phyloP scores from a whole-genome alignment of 2,113 vertebrate species.

The Ciconia maguari region DNA sequence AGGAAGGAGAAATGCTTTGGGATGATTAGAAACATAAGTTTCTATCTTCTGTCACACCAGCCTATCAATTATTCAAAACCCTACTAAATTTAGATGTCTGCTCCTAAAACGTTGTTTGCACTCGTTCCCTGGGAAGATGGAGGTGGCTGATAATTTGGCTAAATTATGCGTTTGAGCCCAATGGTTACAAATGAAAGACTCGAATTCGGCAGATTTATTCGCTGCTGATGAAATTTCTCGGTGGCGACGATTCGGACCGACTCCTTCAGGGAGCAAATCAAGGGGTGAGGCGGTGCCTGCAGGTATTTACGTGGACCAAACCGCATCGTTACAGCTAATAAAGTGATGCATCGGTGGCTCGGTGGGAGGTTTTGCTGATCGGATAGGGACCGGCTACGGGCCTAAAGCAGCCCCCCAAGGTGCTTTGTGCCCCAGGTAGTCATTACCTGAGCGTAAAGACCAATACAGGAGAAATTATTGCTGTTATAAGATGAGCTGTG shows the following conservation, averaged over 20 bases:
- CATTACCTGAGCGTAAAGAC: conserved; percentile 47
- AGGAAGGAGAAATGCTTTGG: conserved; percentile 44
- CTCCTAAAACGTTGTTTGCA: conserved; percentile 59
- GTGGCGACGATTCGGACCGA: background rate
- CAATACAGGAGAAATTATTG: conserved; percentile 56
- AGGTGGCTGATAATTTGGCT: conserved; percentile 38
- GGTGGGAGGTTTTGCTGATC: conserved; percentile 42
- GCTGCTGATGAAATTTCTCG: background rate
- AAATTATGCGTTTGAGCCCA: conserved; percentile 48
- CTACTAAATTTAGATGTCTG: conserved; percentile 64
- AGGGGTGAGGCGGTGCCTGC: background rate
- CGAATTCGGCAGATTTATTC: conserved; percentile 2
- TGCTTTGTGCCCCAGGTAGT: conserved; percentile 43
- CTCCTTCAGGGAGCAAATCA: conserved; percentile 8
- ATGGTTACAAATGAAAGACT: conserved; percentile 28
- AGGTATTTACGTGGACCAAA: conserved; percentile 58
- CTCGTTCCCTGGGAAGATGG: conserved; percentile 34
- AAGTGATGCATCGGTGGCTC: conserved; percentile 27
- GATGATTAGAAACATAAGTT: conserved; percentile 73
- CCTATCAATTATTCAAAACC: conserved; percentile 48
- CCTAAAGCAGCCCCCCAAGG: conserved; percentile 31
- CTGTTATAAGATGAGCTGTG: background rate
- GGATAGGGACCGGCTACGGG: conserved; percentile 21
- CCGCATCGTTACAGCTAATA: conserved; percentile 30
- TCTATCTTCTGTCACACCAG: conserved; percentile 39